phyloP scores from a whole-genome alignment of 2,888 invertebrate genomes.

The Oscheius sp. region DNA sequence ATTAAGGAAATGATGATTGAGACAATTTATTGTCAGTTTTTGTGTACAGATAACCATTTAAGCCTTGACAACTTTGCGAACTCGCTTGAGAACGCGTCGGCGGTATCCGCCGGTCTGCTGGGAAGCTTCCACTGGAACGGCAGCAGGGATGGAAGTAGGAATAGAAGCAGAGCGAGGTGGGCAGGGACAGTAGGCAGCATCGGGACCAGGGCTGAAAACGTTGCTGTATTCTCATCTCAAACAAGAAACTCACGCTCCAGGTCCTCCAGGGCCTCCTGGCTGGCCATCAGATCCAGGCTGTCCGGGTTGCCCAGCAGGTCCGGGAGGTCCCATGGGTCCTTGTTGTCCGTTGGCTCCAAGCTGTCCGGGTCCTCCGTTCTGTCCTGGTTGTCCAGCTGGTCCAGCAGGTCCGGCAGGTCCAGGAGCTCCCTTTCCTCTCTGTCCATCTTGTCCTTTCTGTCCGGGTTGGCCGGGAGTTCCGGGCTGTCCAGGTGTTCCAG shows the following conservation, averaged over 20 bases:
- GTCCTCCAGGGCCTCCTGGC: constrained; percentile 57
- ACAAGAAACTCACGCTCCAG: constrained; percentile 40
- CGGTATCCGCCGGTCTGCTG: constrained; percentile 21
- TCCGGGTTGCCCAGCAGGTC: constrained; percentile 59
- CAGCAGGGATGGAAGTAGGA: background rate
- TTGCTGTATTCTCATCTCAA: background rate
- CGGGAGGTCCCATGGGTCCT: constrained; percentile 53
- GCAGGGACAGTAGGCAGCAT: constrained; percentile 32
- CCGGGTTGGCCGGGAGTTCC: constrained; percentile 56
- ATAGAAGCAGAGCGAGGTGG: constrained; percentile 13
- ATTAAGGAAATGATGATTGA: background rate
- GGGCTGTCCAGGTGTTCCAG: constrained; percentile 52
- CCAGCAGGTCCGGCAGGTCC: constrained; percentile 61
- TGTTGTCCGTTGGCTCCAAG: constrained; percentile 42
- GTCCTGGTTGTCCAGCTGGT: constrained; percentile 59
- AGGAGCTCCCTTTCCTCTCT: constrained; percentile 58
- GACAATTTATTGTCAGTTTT: background rate
- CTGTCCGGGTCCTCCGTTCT: constrained; percentile 47
- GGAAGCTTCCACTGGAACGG: constrained; percentile 8
- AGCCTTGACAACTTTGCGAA: constrained; percentile 12
- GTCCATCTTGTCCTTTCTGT: constrained; percentile 57
- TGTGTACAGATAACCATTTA: background rate
- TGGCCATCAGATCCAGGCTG: constrained; percentile 55
- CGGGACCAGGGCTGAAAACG: constrained; percentile 19
- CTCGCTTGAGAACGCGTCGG: constrained; percentile 22